Conservation (phyloP, 1,140 invertebrate species). For the Papilio glaucus region DNA sequence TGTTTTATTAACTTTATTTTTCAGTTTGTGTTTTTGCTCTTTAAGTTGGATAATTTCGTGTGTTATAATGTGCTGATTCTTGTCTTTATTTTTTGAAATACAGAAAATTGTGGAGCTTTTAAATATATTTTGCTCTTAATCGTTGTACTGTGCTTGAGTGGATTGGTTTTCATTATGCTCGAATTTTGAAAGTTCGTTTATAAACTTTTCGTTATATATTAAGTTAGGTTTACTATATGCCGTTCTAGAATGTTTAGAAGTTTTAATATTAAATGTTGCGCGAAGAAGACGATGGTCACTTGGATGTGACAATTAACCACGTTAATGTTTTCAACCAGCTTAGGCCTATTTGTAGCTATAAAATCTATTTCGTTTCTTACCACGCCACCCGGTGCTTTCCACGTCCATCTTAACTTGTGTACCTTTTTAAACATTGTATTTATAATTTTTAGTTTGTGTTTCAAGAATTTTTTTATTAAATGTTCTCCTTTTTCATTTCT, state of each 20-base stretch:
- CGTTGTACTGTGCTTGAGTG: neutral
- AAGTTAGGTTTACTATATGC: neutral
- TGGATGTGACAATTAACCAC: neutral
- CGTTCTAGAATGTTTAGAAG: neutral
- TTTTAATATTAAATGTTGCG: neutral
- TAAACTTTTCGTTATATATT: neutral
- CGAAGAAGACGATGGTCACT: neutral
- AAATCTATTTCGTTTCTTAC: slow-evolving; percentile 35
- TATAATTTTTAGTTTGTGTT: slow-evolving; percentile 26
- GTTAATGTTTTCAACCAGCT: neutral
- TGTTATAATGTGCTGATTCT: neutral
- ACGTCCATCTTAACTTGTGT: slow-evolving; percentile 31
- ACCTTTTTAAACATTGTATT: slow-evolving; percentile 34
- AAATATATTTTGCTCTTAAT: neutral
- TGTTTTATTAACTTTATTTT: neutral
- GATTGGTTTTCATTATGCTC: neutral
- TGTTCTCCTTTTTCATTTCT: slow-evolving; percentile 34
- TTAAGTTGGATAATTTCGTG: neutral
- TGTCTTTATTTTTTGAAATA: neutral
- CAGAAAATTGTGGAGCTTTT: neutral
- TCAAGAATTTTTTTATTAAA: slow-evolving; percentile 14
- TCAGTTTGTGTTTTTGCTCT: neutral
- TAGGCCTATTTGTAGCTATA: slow-evolving; percentile 30
- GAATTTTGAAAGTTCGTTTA: neutral
- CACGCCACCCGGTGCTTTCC: neutral